phyloP scores from a whole-genome alignment of 2,888 invertebrate genomes.

The Rhagium mordax region DNA sequence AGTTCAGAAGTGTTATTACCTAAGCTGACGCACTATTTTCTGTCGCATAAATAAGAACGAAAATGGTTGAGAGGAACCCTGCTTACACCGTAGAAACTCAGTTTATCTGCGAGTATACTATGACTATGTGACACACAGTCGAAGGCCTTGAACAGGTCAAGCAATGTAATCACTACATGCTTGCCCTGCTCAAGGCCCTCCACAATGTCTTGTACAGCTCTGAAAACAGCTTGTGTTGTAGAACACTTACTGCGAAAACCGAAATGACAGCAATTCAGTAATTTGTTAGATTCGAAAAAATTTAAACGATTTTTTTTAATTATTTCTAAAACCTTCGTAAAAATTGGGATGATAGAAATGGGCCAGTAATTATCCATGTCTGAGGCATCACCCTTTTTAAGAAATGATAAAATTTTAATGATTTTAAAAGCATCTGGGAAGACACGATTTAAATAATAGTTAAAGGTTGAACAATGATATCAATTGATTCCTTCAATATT shows the following conservation, averaged over 20 bases:
- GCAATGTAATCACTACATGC: neutral
- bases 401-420: no score
- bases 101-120: neutral
- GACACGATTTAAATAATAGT: no score
- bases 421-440: no score
- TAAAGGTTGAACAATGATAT: no score
- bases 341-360: no score
- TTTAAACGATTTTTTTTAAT: neutral
- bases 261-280: neutral
- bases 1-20: no score
- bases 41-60: no score
- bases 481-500: no score
- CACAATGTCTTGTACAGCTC: neutral
- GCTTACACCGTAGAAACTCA: neutral
- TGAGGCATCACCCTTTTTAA: no score
- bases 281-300: neutral
- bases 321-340: neutral
- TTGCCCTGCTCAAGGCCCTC: neutral
- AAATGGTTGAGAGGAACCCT: no score
- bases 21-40: neutral
- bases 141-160: neutral
- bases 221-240: neutral
- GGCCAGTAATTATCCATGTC: no score
- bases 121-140: neutral
- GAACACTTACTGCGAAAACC: neutral